Conservation (phyloP, 2,797 vertebrate species). For the Chaetophractus vellerosus region DNA sequence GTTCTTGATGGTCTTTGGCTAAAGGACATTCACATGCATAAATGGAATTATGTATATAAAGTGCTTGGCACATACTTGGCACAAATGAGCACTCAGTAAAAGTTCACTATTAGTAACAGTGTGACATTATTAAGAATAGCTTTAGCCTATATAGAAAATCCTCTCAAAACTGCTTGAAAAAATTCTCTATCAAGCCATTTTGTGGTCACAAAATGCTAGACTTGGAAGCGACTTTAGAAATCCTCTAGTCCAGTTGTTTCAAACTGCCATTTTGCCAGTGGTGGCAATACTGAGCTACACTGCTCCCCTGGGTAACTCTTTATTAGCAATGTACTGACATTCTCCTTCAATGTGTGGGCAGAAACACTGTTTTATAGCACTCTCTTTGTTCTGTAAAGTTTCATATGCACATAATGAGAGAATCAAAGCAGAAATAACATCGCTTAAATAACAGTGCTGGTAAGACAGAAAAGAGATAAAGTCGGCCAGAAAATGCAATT, state of each 20-base stretch:
- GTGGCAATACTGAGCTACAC: no score
- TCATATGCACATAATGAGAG: neutral
- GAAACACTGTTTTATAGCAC: neutral
- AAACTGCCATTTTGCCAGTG: no score
- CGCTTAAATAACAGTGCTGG: neutral
- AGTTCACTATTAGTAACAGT: neutral
- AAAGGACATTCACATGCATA: neutral
- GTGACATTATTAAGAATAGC: neutral
- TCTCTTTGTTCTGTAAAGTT: neutral
- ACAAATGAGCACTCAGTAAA: neutral
- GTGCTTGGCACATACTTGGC: neutral
- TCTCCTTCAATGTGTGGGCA: neutral
- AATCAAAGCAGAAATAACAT: neutral
- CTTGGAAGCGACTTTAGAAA: neutral
- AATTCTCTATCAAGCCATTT: neutral
- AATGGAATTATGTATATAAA: neutral
- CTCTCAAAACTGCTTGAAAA: slow-evolving; percentile 46
- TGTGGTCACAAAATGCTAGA: neutral
- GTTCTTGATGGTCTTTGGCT: neutral
- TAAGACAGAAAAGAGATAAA: neutral
- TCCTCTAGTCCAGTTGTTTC: neutral
- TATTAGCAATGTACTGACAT: neutral
- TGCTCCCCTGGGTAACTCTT: neutral
- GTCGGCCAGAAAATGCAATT: neutral
- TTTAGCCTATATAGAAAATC: neutral